These are phyloP conservation scores for Drosophila sordidapex DNA, from an alignment of 2,888 invertebrate genomes.

Conservation along the genomic window DNA sequence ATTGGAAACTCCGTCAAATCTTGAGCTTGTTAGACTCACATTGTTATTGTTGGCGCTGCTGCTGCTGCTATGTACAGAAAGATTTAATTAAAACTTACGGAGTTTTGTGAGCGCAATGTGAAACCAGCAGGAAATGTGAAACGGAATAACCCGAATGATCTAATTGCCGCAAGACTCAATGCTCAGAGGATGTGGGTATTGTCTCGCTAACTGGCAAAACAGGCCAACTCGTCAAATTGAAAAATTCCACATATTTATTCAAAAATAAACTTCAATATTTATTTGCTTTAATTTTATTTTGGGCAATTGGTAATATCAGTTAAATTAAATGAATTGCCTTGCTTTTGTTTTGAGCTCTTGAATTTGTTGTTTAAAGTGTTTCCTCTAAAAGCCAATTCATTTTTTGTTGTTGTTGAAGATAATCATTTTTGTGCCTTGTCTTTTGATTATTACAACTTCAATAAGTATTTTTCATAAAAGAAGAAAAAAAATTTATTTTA, in stretches of 20 bases:
- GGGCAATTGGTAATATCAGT: constrained; percentile 26
- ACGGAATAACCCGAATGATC: constrained; percentile 83
- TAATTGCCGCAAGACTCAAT: constrained; percentile 67
- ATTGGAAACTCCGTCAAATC: constrained; percentile 72
- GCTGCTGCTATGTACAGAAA: constrained; percentile 31
- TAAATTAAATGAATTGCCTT: constrained; percentile 12
- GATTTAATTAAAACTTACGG: constrained; percentile 76
- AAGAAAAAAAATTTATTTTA: not conserved
- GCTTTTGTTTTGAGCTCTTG: not conserved
- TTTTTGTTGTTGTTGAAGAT: not conserved
- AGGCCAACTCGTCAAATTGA: constrained; percentile 7
- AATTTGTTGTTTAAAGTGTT: not conserved
- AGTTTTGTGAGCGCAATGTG: constrained; percentile 54
- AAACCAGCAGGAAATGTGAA: constrained; percentile 62
- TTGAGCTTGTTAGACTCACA: constrained; percentile 47
- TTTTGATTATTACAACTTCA: not conserved
- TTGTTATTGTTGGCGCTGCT: constrained; percentile 26
- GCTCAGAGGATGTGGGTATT: constrained; percentile 66
- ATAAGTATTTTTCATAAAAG: not conserved
- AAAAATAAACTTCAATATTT: constrained; percentile 13
- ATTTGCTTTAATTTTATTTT: constrained; percentile 8
- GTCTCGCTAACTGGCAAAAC: constrained; percentile 24
- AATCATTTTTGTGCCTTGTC: not conserved
- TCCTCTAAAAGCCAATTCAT: constrained; percentile 27
- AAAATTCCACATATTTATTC: constrained; percentile 37